Conservation (phyloP, 2,888 invertebrate genomes). For the Troides oblongomaculatus region DNA sequence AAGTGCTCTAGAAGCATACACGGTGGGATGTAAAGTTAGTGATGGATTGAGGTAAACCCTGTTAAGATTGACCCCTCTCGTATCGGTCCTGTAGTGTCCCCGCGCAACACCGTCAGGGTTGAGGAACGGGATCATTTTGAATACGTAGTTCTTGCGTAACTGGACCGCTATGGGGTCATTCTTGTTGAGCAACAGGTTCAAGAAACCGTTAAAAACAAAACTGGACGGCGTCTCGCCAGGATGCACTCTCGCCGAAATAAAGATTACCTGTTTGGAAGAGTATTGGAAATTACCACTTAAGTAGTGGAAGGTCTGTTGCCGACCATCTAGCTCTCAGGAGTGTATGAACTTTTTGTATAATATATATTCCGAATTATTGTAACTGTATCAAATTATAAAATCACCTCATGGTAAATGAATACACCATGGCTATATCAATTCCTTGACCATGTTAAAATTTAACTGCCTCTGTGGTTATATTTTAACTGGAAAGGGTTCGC, state of each 20-base stretch:
- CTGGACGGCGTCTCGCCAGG: conserved; percentile 96
- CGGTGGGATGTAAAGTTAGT: conserved; percentile 87
- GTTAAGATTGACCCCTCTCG: conserved; percentile 92
- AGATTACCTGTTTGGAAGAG: conserved; percentile 79
- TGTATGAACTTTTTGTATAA: no score
- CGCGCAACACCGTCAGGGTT: conserved; percentile 94
- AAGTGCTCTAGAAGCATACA: conserved; percentile 90
- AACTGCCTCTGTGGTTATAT: no score
- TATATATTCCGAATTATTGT: no score
- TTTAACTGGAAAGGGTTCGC: no score
- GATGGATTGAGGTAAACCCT: conserved; percentile 91
- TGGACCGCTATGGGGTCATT: conserved; percentile 87
- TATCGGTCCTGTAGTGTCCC: conserved; percentile 93
- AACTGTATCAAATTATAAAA: no score
- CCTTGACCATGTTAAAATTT: no score
- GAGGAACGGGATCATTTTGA: conserved; percentile 93
- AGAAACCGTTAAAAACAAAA: conserved; percentile 93
- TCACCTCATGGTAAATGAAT: no score
- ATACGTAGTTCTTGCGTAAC: conserved; percentile 88
- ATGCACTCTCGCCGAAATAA: conserved; percentile 93
- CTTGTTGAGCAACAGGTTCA: conserved; percentile 87
- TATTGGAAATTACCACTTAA: no score
- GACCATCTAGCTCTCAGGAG: no score
- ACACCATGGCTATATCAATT: no score
- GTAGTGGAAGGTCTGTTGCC: no score